These are phyloP conservation scores for Pterocles orientalis DNA, from an alignment of 2,113 vertebrate species.

Conservation along the genomic window DNA sequence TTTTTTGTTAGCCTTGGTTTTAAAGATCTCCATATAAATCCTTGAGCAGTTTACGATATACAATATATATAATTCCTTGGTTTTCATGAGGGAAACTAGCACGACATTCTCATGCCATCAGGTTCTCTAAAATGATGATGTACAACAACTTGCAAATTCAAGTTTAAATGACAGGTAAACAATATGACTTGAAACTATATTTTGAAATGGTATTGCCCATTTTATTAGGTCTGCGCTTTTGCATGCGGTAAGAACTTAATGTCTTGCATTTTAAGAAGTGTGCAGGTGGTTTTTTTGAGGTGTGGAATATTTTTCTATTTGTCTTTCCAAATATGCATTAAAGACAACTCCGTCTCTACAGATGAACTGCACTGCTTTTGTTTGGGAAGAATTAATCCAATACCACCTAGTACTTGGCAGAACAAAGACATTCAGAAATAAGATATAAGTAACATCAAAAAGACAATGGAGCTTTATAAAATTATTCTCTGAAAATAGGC, in stretches of 20 bases:
- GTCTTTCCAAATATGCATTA: neutral
- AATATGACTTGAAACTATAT: neutral
- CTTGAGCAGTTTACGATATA: neutral
- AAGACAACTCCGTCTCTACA: neutral
- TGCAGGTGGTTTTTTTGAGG: neutral
- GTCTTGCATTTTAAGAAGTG: rapidly evolving
- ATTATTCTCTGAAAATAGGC: neutral
- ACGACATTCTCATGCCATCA: neutral
- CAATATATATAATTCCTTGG: neutral
- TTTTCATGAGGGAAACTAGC: neutral
- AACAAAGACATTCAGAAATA: neutral
- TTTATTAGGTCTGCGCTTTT: neutral
- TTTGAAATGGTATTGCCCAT: neutral
- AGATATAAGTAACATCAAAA: neutral
- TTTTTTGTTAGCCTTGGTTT: neutral
- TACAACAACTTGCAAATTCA: neutral
- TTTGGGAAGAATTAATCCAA: conserved; percentile 20
- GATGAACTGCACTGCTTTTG: neutral
- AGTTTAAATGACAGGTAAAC: neutral
- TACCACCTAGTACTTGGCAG: neutral
- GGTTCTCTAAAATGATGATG: neutral
- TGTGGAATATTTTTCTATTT: neutral
- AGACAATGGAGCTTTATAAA: neutral
- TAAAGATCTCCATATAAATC: neutral
- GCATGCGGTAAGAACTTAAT: neutral